Evolutionary conservation across 2,888 invertebrate species (phyloP).

Genomic region (Empis stercorea): DNA sequence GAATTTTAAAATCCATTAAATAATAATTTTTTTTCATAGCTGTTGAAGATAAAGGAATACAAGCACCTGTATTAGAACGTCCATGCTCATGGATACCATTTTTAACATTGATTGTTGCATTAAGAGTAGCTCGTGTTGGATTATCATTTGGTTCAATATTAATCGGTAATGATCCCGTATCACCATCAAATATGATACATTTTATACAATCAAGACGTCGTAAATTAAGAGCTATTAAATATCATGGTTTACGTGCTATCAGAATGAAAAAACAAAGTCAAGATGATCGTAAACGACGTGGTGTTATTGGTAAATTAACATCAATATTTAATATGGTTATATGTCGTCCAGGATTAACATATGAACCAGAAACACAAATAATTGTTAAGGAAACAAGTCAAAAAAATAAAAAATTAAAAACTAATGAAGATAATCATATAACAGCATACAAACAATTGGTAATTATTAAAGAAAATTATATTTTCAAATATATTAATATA

Average conservation of each 20-base stretch:
- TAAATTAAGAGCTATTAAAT: constrained; percentile 25
- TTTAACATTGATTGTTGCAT: constrained; percentile 22
- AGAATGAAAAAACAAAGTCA: constrained; percentile 15
- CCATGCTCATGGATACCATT: constrained; percentile 32
- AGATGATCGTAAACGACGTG: constrained; percentile 9
- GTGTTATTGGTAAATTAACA: constrained; percentile 16
- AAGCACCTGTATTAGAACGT: constrained; percentile 18
- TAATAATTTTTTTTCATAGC: neutral
- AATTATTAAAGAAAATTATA: neutral
- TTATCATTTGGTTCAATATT: constrained; percentile 23
- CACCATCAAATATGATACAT: constrained; percentile 23
- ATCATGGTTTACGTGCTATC: constrained; percentile 23
- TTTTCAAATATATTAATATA: no score
- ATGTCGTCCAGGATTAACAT: constrained; percentile 23
- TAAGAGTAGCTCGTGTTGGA: constrained; percentile 25
- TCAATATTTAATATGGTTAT: constrained; percentile 21
- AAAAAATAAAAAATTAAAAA: neutral
- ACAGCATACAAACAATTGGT: neutral
- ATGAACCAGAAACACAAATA: constrained; percentile 4
- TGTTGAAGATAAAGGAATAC: constrained; percentile 6
- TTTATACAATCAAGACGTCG: constrained; percentile 29
- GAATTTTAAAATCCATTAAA: no score
- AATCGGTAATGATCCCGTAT: constrained; percentile 25
- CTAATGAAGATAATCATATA: constrained; percentile 2
- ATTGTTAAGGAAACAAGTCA: neutral